A percentile compares a stretch with the other conserved stretches of the same genome.
phyloP scores from a whole-genome alignment of 2,113 vertebrate genomes.

The Egretta garzetta region DNA sequence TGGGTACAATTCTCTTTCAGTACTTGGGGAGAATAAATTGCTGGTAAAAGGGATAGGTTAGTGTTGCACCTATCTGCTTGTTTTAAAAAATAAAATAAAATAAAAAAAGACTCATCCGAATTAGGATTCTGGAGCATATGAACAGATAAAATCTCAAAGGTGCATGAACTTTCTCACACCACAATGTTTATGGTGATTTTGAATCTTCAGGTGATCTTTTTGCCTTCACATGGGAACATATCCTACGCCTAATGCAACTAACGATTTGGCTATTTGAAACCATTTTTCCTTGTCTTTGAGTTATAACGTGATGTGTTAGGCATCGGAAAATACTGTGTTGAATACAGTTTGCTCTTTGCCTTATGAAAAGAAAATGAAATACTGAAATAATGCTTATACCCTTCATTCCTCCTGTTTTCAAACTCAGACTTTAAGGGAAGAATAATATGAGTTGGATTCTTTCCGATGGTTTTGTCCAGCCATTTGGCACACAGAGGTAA shows the following conservation, averaged over 20 bases:
- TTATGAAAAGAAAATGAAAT: background rate
- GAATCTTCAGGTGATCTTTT: background rate
- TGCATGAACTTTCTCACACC: background rate
- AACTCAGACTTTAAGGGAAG: background rate
- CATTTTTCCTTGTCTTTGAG: background rate
- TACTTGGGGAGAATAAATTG: background rate
- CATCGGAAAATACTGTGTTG: background rate
- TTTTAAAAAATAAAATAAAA: background rate
- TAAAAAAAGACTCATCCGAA: background rate
- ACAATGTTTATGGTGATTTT: background rate
- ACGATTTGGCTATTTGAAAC: background rate
- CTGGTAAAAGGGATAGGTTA: background rate
- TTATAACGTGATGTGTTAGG: background rate
- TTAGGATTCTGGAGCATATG: background rate
- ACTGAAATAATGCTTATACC: background rate
- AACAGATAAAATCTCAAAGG: background rate
- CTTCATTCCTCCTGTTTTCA: background rate
- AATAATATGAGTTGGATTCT: background rate
- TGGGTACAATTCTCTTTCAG: background rate
- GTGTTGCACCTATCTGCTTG: background rate
- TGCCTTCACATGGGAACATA: background rate
- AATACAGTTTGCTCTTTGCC: background rate
- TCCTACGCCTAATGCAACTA: background rate
- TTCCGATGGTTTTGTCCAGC: background rate
- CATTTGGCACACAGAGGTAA: background rate